These are phyloP conservation scores for Indicator indicator DNA, from an alignment of 2,113 vertebrate species.

Conservation along the genomic window DNA sequence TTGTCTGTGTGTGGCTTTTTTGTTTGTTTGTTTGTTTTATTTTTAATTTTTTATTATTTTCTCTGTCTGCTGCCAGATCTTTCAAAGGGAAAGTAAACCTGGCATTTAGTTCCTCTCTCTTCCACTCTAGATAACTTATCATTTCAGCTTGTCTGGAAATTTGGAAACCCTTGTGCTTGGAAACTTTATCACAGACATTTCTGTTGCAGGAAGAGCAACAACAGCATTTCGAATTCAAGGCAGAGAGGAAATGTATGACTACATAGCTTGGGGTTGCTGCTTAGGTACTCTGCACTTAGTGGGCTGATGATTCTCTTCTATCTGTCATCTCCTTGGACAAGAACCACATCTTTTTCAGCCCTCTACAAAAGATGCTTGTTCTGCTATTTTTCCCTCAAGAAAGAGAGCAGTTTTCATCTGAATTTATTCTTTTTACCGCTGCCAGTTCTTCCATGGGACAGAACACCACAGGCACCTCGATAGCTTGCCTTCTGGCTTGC, in stretches of 20 bases:
- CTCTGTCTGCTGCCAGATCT: neutral
- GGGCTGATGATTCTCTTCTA: conserved; percentile 50
- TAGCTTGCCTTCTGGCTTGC: conserved; percentile 18
- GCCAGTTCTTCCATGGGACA: neutral
- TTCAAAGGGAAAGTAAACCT: conserved; percentile 29
- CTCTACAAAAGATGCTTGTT: neutral
- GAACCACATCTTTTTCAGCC: neutral
- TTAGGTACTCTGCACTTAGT: neutral
- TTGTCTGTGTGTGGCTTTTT: too few species aligned
- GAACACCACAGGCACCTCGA: neutral
- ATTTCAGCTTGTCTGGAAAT: conserved; percentile 72
- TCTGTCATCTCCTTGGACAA: neutral
- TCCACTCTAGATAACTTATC: conserved; percentile 73
- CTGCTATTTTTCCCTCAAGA: neutral
- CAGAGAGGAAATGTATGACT: conserved; percentile 60
- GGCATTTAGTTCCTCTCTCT: conserved; percentile 61
- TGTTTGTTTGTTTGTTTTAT: too few species aligned
- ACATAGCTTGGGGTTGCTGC: conserved; percentile 39
- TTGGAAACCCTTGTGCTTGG: conserved; percentile 72
- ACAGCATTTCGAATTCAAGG: conserved; percentile 67
- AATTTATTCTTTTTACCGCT: neutral
- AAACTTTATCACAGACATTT: conserved; percentile 73
- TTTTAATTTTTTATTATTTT: neutral
- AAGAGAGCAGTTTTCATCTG: neutral
- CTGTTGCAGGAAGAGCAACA: conserved; percentile 58